Base-by-base conservation (phyloP, 2,113 vertebrate species). In the Myotis davidii region DNA sequence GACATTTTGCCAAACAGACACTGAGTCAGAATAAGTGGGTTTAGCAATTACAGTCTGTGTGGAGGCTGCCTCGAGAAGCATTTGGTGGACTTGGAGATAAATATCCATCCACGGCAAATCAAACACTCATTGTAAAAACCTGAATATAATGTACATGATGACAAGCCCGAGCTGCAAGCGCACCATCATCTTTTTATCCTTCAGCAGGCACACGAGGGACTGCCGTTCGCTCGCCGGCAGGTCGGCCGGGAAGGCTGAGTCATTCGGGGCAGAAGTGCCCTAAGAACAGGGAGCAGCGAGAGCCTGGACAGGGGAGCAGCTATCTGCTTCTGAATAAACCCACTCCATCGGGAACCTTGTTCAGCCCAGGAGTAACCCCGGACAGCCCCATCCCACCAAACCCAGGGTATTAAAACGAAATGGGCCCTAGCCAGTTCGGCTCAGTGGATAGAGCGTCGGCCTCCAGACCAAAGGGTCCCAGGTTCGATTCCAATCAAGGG, bases 1-100 rank as follows among this genome's bases (percentile, higher is more conserved):
- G 98, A 98, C 98, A 96, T 98, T 98, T 98, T 97, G 98, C 98
- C 98, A 98, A 99, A 98, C 98, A 98, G 98, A 98, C 97, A 98
- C 98, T 99, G 98, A 99, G 98, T 99, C 98, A 98, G 98, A 98
- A 97, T 97, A 98, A 98, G 98, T 98, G 97, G 98, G 98, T 97
- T 98, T 98, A 98, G 98, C 98, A 98, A 98, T 98, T 98, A 98
- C 98, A 98, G 97, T 98, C 97, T 97, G 92, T 98, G 97, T 98
- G 98, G 98, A 98, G 98, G 98, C 97, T 98, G 98, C 97, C 97
- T 97, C 94, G 78, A 97, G 98, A 98, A 98, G 98, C 96, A 96
- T 97, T 97, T 96, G 98, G 96, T 95, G 84, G 96, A 92, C 96
- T 98, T 96, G 89, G 97, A 98, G 98, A 98, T 98, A 98, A 98